These are phyloP conservation scores for Lethenteron reissneri DNA, from an alignment of 2,113 vertebrate species.

Conservation along the genomic window DNA sequence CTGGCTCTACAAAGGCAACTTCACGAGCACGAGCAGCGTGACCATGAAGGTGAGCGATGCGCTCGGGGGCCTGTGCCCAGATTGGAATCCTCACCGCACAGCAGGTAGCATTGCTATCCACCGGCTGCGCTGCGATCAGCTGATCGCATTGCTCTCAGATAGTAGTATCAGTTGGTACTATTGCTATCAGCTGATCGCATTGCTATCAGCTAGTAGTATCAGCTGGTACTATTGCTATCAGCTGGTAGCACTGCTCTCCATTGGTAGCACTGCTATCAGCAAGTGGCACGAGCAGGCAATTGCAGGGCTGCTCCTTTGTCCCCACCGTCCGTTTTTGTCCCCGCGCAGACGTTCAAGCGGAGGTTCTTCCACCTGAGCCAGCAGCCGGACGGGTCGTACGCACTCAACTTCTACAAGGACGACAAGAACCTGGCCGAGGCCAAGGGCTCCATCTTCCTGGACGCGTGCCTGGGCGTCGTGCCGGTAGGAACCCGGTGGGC, in stretches of 20 bases:
- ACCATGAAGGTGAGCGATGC: constrained; percentile 66
- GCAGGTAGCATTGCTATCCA: background rate
- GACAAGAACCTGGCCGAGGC: constrained; percentile 87
- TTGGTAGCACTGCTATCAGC: background rate
- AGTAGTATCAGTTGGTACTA: background rate
- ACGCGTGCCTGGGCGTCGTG: constrained; percentile 76
- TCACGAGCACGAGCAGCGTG: constrained; percentile 91
- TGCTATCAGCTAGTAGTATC: background rate
- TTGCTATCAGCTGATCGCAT: background rate
- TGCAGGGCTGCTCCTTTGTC: background rate
- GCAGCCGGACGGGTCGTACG: constrained; percentile 83
- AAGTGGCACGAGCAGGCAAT: background rate
- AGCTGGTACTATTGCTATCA: background rate
- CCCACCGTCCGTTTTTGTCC: background rate
- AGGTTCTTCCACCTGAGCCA: constrained; percentile 87
- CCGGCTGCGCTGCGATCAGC: background rate
- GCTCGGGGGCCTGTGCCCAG: background rate
- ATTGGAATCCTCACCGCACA: background rate
- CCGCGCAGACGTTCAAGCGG: constrained; percentile 65
- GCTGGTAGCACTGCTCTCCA: background rate
- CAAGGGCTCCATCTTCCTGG: constrained; percentile 87
- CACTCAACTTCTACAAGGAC: constrained; percentile 90
- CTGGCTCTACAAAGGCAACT: constrained; percentile 98
- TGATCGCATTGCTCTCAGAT: no score
- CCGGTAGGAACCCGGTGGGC: constrained; percentile 26